phyloP scores from a whole-genome alignment of 2,797 vertebrate genomes.

The Argyrosomus regius region DNA sequence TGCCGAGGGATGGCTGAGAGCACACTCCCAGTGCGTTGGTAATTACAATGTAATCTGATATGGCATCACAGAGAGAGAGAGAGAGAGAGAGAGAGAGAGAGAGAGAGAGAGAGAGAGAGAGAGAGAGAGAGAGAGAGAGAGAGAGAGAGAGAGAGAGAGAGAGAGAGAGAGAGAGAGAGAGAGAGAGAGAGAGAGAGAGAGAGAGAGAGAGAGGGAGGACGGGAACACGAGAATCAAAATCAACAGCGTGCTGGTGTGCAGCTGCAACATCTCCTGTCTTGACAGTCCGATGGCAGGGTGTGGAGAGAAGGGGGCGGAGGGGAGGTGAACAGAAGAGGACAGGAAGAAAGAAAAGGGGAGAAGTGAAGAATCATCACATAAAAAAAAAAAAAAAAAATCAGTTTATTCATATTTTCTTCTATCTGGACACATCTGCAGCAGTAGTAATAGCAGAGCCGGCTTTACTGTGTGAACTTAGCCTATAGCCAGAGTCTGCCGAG shows the following conservation, averaged over 20 bases:
- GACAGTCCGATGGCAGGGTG: slow-evolving; percentile 52
- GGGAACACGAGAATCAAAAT: slow-evolving; percentile 51
- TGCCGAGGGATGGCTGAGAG: slow-evolving; percentile 39
- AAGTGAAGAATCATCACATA: slow-evolving; percentile 34
- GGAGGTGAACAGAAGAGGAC: slow-evolving; percentile 7
- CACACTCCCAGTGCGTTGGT: slow-evolving; percentile 54
- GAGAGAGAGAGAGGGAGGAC: slow-evolving; percentile 31
- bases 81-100: slow-evolving; percentile 21
- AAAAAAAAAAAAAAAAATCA: slow-evolving; percentile 31
- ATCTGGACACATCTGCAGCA: slow-evolving; percentile 48
- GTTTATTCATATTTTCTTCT: slow-evolving; percentile 47
- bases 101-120: slow-evolving; percentile 22
- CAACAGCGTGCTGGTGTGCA: slow-evolving; percentile 60
- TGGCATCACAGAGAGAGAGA: slow-evolving; percentile 64
- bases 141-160: slow-evolving; percentile 34
- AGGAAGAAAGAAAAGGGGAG: slow-evolving; percentile 18
- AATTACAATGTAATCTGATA: slow-evolving; percentile 80
- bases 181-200: slow-evolving; percentile 39
- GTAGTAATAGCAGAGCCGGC: slow-evolving; percentile 46
- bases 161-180: slow-evolving; percentile 22
- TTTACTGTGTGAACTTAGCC: slow-evolving; percentile 35
- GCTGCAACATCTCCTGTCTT: slow-evolving; percentile 66
- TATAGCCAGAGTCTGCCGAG: slow-evolving; percentile 51
- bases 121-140: slow-evolving; percentile 39
- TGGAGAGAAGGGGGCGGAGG: slow-evolving; percentile 13